Percentiles rank a stretch among this genome's conserved stretches.
Evolutionary conservation across 2,113 vertebrate species (phyloP).

Genomic region (Gracilinanus agilis): DNA sequence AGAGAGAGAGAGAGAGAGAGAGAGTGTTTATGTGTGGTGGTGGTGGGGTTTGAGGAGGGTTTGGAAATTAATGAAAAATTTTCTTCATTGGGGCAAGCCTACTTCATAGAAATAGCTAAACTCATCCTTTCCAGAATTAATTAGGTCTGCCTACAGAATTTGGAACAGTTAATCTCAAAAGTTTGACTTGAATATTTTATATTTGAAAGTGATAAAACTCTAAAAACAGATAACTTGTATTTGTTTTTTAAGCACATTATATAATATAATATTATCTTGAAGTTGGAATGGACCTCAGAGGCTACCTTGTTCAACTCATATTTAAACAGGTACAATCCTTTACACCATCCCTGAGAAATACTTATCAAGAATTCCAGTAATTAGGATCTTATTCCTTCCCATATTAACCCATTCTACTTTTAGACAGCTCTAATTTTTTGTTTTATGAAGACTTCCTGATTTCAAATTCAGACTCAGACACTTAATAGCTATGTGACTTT

Average conservation of each 20-base stretch:
- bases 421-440: background rate
- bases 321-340: background rate
- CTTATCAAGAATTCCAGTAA: background rate
- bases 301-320: background rate
- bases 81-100: background rate
- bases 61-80: background rate
- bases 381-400: background rate
- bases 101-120: background rate
- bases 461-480: too few species aligned
- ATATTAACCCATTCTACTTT: background rate
- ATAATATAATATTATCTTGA: background rate
- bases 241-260: background rate
- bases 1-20: too few species aligned
- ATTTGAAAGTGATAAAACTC: background rate
- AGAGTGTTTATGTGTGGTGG: too few species aligned
- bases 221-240: background rate
- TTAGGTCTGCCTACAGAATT: background rate
- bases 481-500: too few species aligned
- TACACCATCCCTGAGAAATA: background rate
- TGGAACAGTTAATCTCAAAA: background rate
- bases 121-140: background rate
- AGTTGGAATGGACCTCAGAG: background rate
- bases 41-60: too few species aligned
- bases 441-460: too few species aligned
- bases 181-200: background rate